Percentiles rank a stretch among this genome's conserved stretches.
Conservation (phyloP, 2,797 vertebrate species). For the Acanthiza pusilla region DNA sequence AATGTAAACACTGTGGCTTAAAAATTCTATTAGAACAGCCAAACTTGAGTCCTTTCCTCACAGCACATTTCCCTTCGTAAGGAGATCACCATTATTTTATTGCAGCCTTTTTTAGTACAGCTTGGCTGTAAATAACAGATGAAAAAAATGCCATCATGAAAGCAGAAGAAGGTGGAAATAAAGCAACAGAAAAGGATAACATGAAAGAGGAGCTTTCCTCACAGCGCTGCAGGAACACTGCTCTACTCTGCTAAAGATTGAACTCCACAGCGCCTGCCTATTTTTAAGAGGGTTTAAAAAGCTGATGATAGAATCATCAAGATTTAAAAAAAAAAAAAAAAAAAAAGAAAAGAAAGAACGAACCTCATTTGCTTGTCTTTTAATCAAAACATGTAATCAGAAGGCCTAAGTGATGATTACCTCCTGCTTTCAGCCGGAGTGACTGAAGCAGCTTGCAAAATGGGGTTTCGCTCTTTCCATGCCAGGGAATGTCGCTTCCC, state of each 20-base stretch:
- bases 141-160: not conserved
- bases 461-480: not conserved
- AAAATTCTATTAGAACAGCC: not conserved
- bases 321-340: not conserved
- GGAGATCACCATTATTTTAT: not conserved
- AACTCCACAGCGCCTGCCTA: slow-evolving; percentile 25
- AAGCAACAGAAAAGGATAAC: not conserved
- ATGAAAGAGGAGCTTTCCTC: not conserved
- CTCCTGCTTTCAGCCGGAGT: slow-evolving; percentile 42
- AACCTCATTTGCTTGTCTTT: slow-evolving; percentile 16
- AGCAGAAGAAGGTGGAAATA: not conserved
- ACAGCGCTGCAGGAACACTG: not conserved
- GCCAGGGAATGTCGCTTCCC: not conserved
- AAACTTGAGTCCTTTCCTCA: not conserved
- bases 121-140: slow-evolving; percentile 23
- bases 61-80: not conserved
- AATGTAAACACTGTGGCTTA: not conserved
- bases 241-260: not conserved
- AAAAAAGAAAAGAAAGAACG: no score
- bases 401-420: slow-evolving; percentile 50
- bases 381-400: slow-evolving; percentile 63
- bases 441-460: not conserved
- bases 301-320: slow-evolving; percentile 19
- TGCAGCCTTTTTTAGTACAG: not conserved
- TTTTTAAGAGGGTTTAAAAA: slow-evolving; percentile 52